Evolutionary conservation across 2,113 vertebrate genomes (phyloP), one percentile per base, ranked within the genome.

Genomic region (Etheostoma spectabile): DNA sequence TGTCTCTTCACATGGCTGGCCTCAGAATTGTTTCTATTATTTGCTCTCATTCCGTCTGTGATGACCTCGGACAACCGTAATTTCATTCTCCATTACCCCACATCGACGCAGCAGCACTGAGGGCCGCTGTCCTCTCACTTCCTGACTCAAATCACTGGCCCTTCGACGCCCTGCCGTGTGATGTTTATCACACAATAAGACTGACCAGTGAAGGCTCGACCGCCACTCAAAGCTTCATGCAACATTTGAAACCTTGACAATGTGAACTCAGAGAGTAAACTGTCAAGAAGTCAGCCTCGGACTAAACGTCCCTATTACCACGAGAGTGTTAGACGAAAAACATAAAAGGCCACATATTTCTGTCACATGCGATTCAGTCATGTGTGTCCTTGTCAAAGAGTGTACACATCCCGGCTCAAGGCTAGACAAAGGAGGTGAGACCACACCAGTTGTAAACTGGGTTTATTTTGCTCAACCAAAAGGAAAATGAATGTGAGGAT

Each of bases 61-160:
- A 80, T 87, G 88, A 90, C 88, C 91, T 90, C 75, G 16, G 63
- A 85, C 67, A 86, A 83, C 88, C 80, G 84, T 86, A 81, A 89
- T 93, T 93, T 92, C 87, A 88, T 92, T 91, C 82, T 87, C 84
- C 92, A 92, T 93, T 92, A 91, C 88, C 82, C 82, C 86, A 77
- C 86, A 77, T 70, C 61, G 71, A 84, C 80, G 42, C 64, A 6
- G 73, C 46, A 2, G 48, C 61, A 15, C 61, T 10, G 27, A 63
- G 74, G 82, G 79, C 84, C 64, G 16, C 71, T 57, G 74, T 62
- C 53, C 62, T 73, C 73, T 72, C 60, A 22, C 88, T 79, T 83
- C 77, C 83, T 77, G 74, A 45, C 69, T 80, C 57, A 21, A 56
- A 75, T 84, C 77, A 14, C n/a, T 12, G 42, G 64, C 79, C 88